Conservation (phyloP, 2,113 vertebrate genomes). For the Mustela nigripes region DNA sequence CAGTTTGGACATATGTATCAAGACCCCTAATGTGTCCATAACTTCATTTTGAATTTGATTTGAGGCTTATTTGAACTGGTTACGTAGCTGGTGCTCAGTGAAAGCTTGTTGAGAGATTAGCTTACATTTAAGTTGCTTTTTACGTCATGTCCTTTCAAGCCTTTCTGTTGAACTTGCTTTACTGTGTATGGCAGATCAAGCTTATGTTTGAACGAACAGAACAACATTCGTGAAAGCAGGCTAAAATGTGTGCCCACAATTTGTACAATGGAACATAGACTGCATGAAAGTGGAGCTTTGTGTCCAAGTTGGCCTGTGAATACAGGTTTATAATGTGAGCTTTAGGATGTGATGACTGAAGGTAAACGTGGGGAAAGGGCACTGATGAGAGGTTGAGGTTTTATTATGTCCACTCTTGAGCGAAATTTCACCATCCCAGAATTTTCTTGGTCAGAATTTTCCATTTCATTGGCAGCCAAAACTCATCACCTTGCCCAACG, state of each 20-base stretch:
- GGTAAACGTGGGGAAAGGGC: background rate
- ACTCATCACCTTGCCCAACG: background rate
- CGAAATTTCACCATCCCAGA: background rate
- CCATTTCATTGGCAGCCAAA: background rate
- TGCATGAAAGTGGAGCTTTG: background rate
- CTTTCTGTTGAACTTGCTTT: background rate
- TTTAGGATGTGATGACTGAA: slow-evolving; percentile 24
- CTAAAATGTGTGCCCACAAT: background rate
- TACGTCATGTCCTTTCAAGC: background rate
- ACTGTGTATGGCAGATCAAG: background rate
- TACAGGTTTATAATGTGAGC: background rate
- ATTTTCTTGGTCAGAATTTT: slow-evolving; percentile 56
- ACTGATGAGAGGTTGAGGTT: background rate
- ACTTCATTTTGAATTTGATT: slow-evolving; percentile 40
- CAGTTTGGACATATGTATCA: slow-evolving; percentile 21
- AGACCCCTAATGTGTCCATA: background rate
- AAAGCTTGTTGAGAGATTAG: slow-evolving; percentile 41
- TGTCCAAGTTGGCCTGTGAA: background rate
- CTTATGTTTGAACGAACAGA: background rate
- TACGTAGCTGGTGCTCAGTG: background rate
- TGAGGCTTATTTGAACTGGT: slow-evolving; percentile 6
- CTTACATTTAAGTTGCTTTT: slow-evolving; percentile 47
- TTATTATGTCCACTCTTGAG: background rate
- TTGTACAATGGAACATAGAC: background rate
- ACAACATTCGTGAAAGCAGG: background rate